phyloP scores from a whole-genome alignment of 1,140 invertebrate species.

The Phymastichus coffea region DNA sequence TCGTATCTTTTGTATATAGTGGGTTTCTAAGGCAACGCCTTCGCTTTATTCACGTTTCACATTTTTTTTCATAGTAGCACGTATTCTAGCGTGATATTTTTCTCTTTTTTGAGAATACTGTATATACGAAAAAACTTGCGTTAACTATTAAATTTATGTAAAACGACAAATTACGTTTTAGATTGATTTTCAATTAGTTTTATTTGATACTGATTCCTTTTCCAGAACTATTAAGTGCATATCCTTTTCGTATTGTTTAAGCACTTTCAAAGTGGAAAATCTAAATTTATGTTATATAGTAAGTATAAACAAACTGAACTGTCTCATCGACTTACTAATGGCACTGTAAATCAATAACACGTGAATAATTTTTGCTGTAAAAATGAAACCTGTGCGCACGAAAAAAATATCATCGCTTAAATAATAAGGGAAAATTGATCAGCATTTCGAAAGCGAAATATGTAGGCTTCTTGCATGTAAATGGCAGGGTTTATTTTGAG shows the following conservation, averaged over 20 bases:
- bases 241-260: constrained; percentile 21
- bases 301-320: no score
- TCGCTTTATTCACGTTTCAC: neutral
- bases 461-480: neutral
- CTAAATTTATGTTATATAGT: no score
- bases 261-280: neutral
- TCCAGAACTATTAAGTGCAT: constrained; percentile 13
- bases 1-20: constrained; percentile 34
- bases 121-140: constrained; percentile 16
- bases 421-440: constrained; percentile 20
- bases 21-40: constrained; percentile 23
- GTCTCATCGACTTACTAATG: no score
- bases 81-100: neutral
- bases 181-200: neutral
- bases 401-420: constrained; percentile 1
- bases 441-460: constrained; percentile 14
- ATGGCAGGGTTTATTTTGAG: constrained; percentile 9
- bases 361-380: no score
- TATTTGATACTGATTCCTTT: constrained; percentile 22
- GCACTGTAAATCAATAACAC: no score
- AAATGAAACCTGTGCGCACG: no score
- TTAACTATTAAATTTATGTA: neutral
- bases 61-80: neutral
- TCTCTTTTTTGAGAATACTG: constrained; percentile 4
- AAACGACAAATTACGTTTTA: neutral